Base-by-base conservation (phyloP, 2,113 vertebrate genomes). In the Catharus bicknelli region DNA sequence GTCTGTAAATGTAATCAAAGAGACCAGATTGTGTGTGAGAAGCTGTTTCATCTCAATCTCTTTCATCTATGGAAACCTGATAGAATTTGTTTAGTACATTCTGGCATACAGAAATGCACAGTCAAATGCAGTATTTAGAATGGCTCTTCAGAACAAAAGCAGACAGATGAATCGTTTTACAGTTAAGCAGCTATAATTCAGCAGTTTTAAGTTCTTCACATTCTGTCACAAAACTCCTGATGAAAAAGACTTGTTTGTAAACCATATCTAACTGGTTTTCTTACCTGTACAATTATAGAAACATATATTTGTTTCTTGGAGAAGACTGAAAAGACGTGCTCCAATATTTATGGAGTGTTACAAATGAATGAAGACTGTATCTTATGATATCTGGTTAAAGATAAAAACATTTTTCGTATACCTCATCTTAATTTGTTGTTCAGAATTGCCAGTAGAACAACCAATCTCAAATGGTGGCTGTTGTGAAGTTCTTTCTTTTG, bases 1-100 rank as follows among this genome's bases (percentile, higher is more conserved):
- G 66, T 53, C 80, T 92, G 66, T 90, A 90, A 93, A 75, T 82
- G 89, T 94, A 94, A 96, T 93, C 84, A 95, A 86, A 96, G 93
- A 75, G 47, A 93, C 54, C 63, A 92, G 90, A 90, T 67, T 82
- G 76, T 82, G n/a, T 77, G 73, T 70, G 72, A 95, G 88, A 93
- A 86, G 51, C 84, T 90, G 79, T 95, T 96, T 96, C 62, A 91
- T 95, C 72, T 95, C 76, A 25, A 50, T 92, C 76, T 95, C 86
- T 96, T 96, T 97, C 86, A 94, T 96, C 76, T 96, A 25, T 0
- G 7, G 82, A 93, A 93, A 90, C 83, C 43, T 93, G 89, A 94
- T 70, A 91, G 90, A 86, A 79, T 88, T 83, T 85, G 61, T 79
- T 88, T 83, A 92, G 88, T 83, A 90, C 58, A 68, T 91, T 93